phyloP scores from a whole-genome alignment of 2,113 vertebrate species.

The Microtus ochrogaster region DNA sequence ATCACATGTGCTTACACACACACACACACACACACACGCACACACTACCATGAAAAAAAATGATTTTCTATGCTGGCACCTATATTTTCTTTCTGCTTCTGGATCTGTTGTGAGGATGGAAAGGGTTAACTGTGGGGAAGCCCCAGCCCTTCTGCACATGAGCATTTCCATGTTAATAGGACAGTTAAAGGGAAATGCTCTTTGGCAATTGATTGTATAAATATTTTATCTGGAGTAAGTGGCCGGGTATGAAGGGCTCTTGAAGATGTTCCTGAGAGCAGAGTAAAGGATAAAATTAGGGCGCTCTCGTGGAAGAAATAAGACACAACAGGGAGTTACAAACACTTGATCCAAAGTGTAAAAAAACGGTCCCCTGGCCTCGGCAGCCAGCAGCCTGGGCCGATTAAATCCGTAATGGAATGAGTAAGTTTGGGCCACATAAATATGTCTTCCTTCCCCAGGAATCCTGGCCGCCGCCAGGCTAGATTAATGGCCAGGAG shows the following conservation, averaged over 20 bases:
- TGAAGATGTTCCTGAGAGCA: conserved; percentile 83
- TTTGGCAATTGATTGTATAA: conserved; percentile 91
- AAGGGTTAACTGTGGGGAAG: conserved; percentile 84
- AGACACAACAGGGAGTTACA: conserved; percentile 88
- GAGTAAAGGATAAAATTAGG: conserved; percentile 86
- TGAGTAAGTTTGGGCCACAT: conserved; percentile 96
- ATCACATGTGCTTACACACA: accelerated
- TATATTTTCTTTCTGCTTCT: background rate
- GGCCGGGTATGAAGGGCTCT: conserved; percentile 83
- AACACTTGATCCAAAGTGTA: conserved; percentile 89
- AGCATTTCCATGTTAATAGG: conserved; percentile 91
- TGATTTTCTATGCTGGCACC: background rate
- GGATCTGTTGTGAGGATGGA: conserved; percentile 23
- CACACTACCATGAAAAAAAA: accelerated
- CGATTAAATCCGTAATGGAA: conserved; percentile 98
- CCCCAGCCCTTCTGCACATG: conserved; percentile 82
- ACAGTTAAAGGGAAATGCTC: conserved; percentile 85
- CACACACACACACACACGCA: background rate
- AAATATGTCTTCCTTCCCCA: conserved; percentile 94
- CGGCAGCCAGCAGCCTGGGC: conserved; percentile 86
- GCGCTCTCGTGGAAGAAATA: conserved; percentile 88
- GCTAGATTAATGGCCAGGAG: conserved; percentile 97
- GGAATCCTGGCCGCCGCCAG: conserved; percentile 88
- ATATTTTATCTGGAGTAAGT: conserved; percentile 90
- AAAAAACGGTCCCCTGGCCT: conserved; percentile 87